phyloP scores from a whole-genome alignment of 2,888 invertebrate genomes.

The Homarus gammarus region DNA sequence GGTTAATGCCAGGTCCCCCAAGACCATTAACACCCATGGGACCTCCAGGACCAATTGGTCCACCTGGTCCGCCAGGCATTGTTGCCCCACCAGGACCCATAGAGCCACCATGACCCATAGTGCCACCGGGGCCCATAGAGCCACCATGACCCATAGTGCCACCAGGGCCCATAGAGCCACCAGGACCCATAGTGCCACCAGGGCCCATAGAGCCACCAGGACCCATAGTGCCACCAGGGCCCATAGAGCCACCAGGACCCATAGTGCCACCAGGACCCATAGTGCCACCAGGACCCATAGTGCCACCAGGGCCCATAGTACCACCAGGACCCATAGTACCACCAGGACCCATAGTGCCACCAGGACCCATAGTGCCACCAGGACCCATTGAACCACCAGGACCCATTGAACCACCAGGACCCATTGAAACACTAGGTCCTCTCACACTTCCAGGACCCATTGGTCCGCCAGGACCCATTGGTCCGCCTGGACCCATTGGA shows the following conservation, averaged over 20 bases:
- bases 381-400: constrained; percentile 77
- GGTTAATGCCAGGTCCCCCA: constrained; percentile 11
- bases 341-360: constrained; percentile 81
- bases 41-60: constrained; percentile 57
- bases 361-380: constrained; percentile 80
- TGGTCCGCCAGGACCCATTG: constrained; percentile 52
- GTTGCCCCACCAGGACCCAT: constrained; percentile 76
- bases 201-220: constrained; percentile 73
- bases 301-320: constrained; percentile 72
- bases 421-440: constrained; percentile 81
- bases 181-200: constrained; percentile 76
- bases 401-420: constrained; percentile 79
- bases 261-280: constrained; percentile 79
- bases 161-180: constrained; percentile 81
- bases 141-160: constrained; percentile 77
- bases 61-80: constrained; percentile 71
- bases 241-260: constrained; percentile 14
- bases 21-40: constrained; percentile 31
- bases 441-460: constrained; percentile 64
- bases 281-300: constrained; percentile 81
- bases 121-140: constrained; percentile 81
- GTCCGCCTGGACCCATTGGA: constrained; percentile 74
- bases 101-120: constrained; percentile 79
- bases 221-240: constrained; percentile 63
- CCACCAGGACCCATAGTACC: constrained; percentile 77